Percentiles rank a stretch among this genome's conserved stretches.
Evolutionary conservation across 2,888 invertebrate species (phyloP).

Genomic region (Andrena minutula): DNA sequence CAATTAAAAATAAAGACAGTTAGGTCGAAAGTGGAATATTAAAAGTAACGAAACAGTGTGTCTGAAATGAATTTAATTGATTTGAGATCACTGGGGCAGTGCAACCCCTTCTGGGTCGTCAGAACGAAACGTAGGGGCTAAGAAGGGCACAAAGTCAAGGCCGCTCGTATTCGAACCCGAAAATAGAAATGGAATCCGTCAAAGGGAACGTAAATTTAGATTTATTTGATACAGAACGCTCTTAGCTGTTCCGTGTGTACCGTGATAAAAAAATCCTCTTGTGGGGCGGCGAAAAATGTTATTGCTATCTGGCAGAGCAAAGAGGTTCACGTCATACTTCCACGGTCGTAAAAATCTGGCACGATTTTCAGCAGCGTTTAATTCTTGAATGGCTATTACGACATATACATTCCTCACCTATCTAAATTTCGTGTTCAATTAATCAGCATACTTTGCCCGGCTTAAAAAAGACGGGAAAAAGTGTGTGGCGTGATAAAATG

Average conservation of each 20-base stretch:
- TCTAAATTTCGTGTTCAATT: slow-evolving; percentile 41
- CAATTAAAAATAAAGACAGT: no score
- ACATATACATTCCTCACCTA: slow-evolving; percentile 8
- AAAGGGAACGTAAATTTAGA: slow-evolving; percentile 59
- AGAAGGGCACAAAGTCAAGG: slow-evolving; percentile 62
- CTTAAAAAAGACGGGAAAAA: no score
- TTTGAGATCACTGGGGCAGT: not conserved
- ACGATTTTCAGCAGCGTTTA: slow-evolving; percentile 34
- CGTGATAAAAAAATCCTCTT: slow-evolving; percentile 33
- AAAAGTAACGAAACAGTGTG: not conserved
- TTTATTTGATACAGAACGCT: slow-evolving; percentile 35
- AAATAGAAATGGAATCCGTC: slow-evolving; percentile 42
- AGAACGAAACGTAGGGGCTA: slow-evolving; percentile 3
- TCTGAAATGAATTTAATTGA: not conserved
- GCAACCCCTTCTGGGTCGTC: not conserved
- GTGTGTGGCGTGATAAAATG: no score
- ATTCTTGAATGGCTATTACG: slow-evolving; percentile 6
- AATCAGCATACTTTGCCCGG: slow-evolving; percentile 24
- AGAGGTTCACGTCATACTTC: slow-evolving; percentile 36
- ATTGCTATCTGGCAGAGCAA: slow-evolving; percentile 40
- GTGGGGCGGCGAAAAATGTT: slow-evolving; percentile 16
- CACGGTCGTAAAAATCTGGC: slow-evolving; percentile 27
- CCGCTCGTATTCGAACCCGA: slow-evolving; percentile 38
- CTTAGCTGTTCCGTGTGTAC: slow-evolving; percentile 31
- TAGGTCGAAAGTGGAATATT: no score